Conservation (phyloP, 2,113 vertebrate species). For the Taurulus bubalis region DNA sequence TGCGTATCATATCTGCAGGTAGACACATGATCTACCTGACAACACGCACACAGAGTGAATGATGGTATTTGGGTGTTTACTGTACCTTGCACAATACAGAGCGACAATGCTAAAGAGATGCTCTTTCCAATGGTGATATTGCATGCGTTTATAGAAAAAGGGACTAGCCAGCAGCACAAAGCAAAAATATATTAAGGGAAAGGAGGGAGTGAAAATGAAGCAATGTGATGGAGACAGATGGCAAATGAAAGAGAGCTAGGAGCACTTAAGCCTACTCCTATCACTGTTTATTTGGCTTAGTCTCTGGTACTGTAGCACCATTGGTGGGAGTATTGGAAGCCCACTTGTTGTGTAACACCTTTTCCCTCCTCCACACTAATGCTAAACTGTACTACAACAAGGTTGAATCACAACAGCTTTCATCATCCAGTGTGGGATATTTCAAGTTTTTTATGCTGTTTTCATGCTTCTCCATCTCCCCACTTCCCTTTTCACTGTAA, state of each 20-base stretch:
- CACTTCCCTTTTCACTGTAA: not conserved
- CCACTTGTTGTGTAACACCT: slow-evolving; percentile 73
- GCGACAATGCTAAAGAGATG: not conserved
- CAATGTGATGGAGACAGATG: slow-evolving; percentile 46
- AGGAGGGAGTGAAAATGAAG: slow-evolving; percentile 36
- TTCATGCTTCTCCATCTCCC: not conserved
- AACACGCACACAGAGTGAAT: slow-evolving; percentile 8
- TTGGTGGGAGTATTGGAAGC: slow-evolving; percentile 66
- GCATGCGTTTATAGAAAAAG: not conserved
- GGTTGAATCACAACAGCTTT: slow-evolving; percentile 65
- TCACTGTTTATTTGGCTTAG: slow-evolving; percentile 57
- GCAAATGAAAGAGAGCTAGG: slow-evolving; percentile 41
- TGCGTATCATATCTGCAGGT: slow-evolving; percentile 53
- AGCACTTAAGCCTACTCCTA: slow-evolving; percentile 62
- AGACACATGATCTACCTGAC: slow-evolving; percentile 49
- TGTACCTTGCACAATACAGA: slow-evolving; percentile 20
- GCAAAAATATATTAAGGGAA: not conserved
- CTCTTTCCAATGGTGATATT: slow-evolving; percentile 7
- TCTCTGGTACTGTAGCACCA: slow-evolving; percentile 48
- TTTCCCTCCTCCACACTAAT: slow-evolving; percentile 70
- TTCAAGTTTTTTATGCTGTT: not conserved
- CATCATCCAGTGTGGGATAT: slow-evolving; percentile 38
- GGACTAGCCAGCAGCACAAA: not conserved
- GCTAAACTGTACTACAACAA: slow-evolving; percentile 57
- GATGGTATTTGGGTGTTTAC: slow-evolving; percentile 48